phyloP scores from a whole-genome alignment of 2,797 vertebrate species.

The Discoglossus pictus region DNA sequence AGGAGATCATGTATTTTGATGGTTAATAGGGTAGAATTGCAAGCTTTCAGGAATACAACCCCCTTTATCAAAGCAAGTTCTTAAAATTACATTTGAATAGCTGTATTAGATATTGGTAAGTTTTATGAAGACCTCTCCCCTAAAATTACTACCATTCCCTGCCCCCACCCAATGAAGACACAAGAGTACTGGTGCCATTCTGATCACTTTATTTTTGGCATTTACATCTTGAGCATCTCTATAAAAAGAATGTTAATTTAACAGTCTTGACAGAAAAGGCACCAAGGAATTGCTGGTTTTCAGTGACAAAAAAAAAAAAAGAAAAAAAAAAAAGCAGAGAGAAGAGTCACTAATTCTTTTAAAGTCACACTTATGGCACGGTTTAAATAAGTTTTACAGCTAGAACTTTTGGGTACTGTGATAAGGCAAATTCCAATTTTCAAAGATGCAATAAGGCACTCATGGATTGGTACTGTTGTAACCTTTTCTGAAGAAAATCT shows the following conservation, averaged over 20 bases:
- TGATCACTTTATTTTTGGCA: constrained; percentile 33
- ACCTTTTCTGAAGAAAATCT: too few species aligned
- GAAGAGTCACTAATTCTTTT: neutral
- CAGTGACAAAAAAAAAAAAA: too few species aligned
- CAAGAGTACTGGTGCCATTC: constrained; percentile 10
- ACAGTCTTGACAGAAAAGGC: neutral
- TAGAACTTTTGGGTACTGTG: neutral
- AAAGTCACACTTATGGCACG: constrained; percentile 29
- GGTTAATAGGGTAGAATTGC: too few species aligned
- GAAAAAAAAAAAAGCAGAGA: neutral
- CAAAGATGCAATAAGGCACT: constrained; percentile 37
- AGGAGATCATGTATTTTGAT: too few species aligned
- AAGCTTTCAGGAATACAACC: too few species aligned
- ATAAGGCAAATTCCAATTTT: neutral
- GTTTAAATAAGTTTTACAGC: constrained; percentile 20
- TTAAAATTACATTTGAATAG: too few species aligned
- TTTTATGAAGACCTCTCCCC: too few species aligned
- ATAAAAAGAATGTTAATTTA: constrained; percentile 13
- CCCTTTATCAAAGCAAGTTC: too few species aligned
- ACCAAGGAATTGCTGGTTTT: neutral
- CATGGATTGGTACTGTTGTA: constrained; percentile 7
- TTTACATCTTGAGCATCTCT: constrained; percentile 9
- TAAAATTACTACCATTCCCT: too few species aligned
- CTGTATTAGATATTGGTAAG: too few species aligned
- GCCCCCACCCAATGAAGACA: neutral